Evolutionary conservation across 1,140 invertebrate species (phyloP), one percentile per base, ranked within the genome.

Genomic region (Aphidius gifuensis): DNA sequence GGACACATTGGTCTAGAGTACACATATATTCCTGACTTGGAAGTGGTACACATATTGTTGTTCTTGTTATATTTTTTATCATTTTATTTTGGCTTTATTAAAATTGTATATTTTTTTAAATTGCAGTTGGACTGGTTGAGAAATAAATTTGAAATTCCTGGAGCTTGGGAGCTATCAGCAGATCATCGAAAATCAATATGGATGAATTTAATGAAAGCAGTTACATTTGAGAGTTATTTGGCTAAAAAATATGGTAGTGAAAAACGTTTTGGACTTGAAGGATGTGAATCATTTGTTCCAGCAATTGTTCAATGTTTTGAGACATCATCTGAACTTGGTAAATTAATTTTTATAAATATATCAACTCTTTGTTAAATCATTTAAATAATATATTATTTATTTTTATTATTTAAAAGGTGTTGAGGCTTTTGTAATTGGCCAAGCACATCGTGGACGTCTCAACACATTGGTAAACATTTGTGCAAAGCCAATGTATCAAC

Each of bases 381-480:
- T 44, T 44, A 44, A 44, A 9, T n/a, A 46, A 47, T 50, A 71
- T 82, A 53, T 43, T 88, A 49, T 49, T 5, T 40, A 16, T 54
- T 23, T 40, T 9, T 4, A 56, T 60, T 53, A n/a, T 48, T 50
- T 42, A 32, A 0, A 6, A 76, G 74, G 92, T 2, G 90, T 94
- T 1, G 89, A 96, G 70, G 92, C 87, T 44, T 86, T 92, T 60
- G 84, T 92, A 8, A 90, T 96, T 78, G 94, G 93, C 40, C 96
- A 97, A 93, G 92, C 95, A 39, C 95, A 97, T 83, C 85, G 93
- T 74, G 95, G 95, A 23, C 87, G 94, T 7, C 74, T 97, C 8
- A 97, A 97, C 77, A 91, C 96, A 9, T 74, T 97, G 64, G 90
- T 92, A 1, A 97, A 97, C 76, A 88, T 97, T 1, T 95, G 92